Evolutionary conservation across 92 coral and sea anemone genomes (phyloP).

Genomic region (Heteractis magnifica): DNA sequence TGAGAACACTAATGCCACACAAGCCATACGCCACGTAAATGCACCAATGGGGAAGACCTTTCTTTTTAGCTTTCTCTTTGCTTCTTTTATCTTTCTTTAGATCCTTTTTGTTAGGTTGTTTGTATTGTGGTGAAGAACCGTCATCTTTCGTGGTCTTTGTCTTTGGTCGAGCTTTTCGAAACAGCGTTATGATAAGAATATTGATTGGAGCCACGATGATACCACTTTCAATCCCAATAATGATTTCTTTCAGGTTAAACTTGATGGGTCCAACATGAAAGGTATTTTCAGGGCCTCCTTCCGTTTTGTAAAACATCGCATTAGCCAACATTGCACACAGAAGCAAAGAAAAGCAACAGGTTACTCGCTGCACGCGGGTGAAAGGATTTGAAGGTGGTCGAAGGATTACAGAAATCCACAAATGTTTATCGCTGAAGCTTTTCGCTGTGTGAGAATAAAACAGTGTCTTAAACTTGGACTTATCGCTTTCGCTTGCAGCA

Average conservation of each 20-base stretch:
- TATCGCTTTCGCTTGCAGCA: conserved; percentile 57
- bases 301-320: conserved; percentile 83
- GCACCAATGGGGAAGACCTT: conserved; percentile 67
- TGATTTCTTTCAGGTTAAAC: conserved; percentile 63
- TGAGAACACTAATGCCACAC: conserved; percentile 46
- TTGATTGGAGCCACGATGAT: conserved; percentile 77
- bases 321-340: conserved; percentile 84
- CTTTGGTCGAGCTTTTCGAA: conserved; percentile 78
- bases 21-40: conserved; percentile 57
- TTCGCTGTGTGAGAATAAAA: conserved; percentile 49
- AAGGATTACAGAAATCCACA: conserved; percentile 81
- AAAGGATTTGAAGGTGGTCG: conserved; percentile 73
- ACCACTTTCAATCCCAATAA: conserved; percentile 69
- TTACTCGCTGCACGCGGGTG: conserved; percentile 64
- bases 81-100: neutral
- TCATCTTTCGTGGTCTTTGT: neutral
- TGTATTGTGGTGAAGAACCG: neutral
- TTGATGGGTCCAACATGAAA: conserved; percentile 73
- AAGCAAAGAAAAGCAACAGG: conserved; percentile 81
- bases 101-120: neutral
- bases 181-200: conserved; percentile 59
- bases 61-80: conserved; percentile 12
- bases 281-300: conserved; percentile 23
- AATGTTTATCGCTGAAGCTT: conserved; percentile 64
- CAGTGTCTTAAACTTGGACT: conserved; percentile 62